Evolutionary conservation across 2,888 invertebrate genomes (phyloP).

Genomic region (Geotrupes spiniger): DNA sequence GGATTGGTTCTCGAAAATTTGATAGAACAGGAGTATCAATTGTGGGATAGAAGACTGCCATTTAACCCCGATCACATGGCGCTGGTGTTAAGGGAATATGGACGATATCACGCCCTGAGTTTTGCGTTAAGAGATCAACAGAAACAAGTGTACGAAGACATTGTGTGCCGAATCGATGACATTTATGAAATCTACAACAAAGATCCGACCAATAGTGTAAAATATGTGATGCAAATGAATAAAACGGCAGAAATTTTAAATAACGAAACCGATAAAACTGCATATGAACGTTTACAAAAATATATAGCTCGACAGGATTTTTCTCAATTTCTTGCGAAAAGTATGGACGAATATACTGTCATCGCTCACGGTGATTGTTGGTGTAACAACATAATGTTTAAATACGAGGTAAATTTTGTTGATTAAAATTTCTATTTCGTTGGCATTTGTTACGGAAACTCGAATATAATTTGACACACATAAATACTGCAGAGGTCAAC

Average conservation of each 20-base stretch:
- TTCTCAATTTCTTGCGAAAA: not conserved
- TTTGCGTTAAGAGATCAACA: constrained; percentile 20
- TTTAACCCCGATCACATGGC: constrained; percentile 20
- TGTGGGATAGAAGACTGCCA: constrained; percentile 15
- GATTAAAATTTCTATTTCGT: no score
- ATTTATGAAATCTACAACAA: constrained; percentile 7
- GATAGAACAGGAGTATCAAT: constrained; percentile 12
- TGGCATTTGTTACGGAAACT: no score
- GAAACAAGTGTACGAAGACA: constrained; percentile 3
- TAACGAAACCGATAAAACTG: constrained; percentile 6
- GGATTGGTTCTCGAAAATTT: constrained; percentile 21
- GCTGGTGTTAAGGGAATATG: constrained; percentile 17
- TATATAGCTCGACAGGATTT: not conserved
- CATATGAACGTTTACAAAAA: not conserved
- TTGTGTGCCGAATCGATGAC: constrained; percentile 4
- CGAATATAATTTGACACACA: no score
- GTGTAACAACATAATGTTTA: constrained; percentile 37
- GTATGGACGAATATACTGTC: constrained; percentile 21
- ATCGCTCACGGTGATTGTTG: constrained; percentile 37
- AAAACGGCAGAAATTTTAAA: constrained; percentile 7
- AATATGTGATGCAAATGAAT: not conserved
- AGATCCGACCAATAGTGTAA: not conserved
- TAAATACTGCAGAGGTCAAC: no score
- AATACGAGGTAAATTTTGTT: constrained; percentile 23
- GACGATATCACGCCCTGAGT: constrained; percentile 20